Conservation (phyloP, 2,888 invertebrate genomes). For the Tetranychus piercei region DNA sequence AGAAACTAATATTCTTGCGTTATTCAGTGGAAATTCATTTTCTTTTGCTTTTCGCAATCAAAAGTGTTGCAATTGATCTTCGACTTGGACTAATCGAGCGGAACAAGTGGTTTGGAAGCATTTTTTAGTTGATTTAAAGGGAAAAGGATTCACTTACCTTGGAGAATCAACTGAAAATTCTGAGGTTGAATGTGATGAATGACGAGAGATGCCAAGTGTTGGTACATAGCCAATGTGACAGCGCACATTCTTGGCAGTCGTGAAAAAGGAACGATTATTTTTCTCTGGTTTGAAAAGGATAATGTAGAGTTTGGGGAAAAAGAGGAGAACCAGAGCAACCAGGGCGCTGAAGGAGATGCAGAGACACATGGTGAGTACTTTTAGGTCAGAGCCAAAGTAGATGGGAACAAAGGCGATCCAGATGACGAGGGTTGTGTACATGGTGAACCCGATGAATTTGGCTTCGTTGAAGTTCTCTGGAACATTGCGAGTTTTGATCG, state of each 20-base stretch:
- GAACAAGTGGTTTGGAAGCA: background rate
- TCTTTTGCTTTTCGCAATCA: too few species aligned
- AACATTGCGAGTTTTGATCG: constrained; percentile 81
- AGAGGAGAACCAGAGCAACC: constrained; percentile 51
- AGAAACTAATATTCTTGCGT: too few species aligned
- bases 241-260: constrained; percentile 50
- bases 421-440: constrained; percentile 95
- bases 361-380: constrained; percentile 42
- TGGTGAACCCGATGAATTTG: constrained; percentile 68
- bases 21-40: too few species aligned
- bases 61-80: too few species aligned
- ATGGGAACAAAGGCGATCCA: constrained; percentile 95
- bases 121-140: background rate
- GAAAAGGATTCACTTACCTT: constrained; percentile 20
- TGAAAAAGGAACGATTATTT: constrained; percentile 54
- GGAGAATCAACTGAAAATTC: constrained; percentile 28
- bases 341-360: constrained; percentile 52
- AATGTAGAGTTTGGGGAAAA: constrained; percentile 56
- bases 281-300: constrained; percentile 53
- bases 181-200: constrained; percentile 28
- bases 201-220: constrained; percentile 24
- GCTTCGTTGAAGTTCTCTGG: constrained; percentile 93
- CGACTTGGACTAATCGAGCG: too few species aligned
- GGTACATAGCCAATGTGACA: constrained; percentile 42
- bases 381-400: constrained; percentile 62